A percentile compares a stretch with the other conserved stretches of the same genome.
phyloP scores from a whole-genome alignment of 2,888 invertebrate genomes.

The Lasioglossum vierecki region DNA sequence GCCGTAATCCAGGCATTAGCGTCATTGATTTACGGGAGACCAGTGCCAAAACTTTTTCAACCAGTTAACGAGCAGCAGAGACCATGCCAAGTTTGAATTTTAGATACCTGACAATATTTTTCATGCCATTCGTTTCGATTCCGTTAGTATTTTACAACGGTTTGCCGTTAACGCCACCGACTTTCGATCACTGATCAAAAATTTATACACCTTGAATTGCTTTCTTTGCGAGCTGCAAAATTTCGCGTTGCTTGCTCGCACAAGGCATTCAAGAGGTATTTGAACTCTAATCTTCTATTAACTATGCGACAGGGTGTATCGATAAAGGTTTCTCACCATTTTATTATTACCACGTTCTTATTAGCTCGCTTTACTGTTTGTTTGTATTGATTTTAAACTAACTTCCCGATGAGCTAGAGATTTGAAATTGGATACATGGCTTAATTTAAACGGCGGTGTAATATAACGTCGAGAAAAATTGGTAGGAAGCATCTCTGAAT shows the following conservation, averaged over 20 bases:
- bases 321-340: no score
- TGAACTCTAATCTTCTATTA: no score
- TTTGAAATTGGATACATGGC: no score
- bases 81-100: slow-evolving; percentile 41
- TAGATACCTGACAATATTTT: slow-evolving; percentile 13
- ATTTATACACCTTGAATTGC: neutral
- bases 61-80: slow-evolving; percentile 35
- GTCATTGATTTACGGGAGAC: slow-evolving; percentile 61
- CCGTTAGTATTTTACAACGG: neutral
- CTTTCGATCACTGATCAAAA: neutral
- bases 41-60: slow-evolving; percentile 59
- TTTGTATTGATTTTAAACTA: no score
- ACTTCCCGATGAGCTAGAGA: no score
- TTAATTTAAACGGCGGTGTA: neutral
- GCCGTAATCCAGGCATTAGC: slow-evolving; percentile 61
- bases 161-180: neutral
- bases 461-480: neutral
- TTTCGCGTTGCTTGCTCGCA: neutral
- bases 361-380: no score
- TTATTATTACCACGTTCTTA: no score
- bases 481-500: neutral
- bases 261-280: neutral
- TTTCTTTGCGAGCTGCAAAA: neutral
- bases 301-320: no score
- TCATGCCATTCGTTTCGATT: neutral